Base-by-base conservation (phyloP, 1,140 invertebrate species). In the Diprion similis region DNA sequence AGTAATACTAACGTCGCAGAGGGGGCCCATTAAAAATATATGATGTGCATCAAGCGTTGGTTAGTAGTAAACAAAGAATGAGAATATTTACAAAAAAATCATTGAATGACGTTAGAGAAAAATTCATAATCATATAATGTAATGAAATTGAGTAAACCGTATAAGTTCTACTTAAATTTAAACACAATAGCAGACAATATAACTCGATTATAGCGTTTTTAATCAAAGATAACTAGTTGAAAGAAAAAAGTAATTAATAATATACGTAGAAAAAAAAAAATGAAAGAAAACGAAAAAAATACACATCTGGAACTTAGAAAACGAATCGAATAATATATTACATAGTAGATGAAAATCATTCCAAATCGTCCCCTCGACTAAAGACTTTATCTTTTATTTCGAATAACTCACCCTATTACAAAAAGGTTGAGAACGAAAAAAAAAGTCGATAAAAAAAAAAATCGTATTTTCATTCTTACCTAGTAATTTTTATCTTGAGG, bases 151-250 rank as follows among this genome's bases (percentile, higher is more conserved):
- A 59, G 51, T 59, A 59, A 59, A 59, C 11, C 24, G 24, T 37
- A 37, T 37, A 37, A 37, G 24, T 37, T 37, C 24, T 37, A 37
- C 24, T 37, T 37, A 37, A 37, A 59, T 59, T 37, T 59, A 59
- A 59, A 59, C 51, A 59, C 51, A 59, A 59, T 59, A 59, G 51
- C 11, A 59, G 51, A 59, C 51, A 59, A 59, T 59, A 59, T 59
- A 59, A 13, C 51, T 66, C 73, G 68, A 73, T 45, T 64, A 70
- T 78, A 81, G 79, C 78, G 66, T 80, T 81, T 81, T 78, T 81
- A 81, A 81, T 81, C 80, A 81, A 81, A 81, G 78, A 37, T 6
- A 37, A 3, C 24, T 81, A 81, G 79, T 74, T 59, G 51, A 59
- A 59, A 59, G 15, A 37, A 37, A 59, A 59, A 59, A 59, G 51